Percentiles rank a stretch among this genome's conserved stretches.
These are phyloP conservation scores for Astyanax mexicanus DNA, from an alignment of 2,797 vertebrate genomes.

Conservation along the genomic window DNA sequence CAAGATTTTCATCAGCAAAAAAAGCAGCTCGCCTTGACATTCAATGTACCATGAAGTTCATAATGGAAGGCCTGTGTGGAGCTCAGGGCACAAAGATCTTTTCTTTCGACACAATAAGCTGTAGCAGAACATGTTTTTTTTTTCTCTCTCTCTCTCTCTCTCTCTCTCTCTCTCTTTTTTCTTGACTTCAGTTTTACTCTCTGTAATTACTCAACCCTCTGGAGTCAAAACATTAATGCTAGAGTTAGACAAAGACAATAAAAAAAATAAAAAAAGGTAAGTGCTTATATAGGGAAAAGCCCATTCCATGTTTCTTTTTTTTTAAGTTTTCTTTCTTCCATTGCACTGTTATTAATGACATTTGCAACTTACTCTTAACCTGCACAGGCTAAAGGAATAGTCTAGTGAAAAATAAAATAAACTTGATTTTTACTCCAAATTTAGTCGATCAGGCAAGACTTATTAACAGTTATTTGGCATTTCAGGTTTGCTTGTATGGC, in stretches of 20 bases:
- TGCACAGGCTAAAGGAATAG: background rate
- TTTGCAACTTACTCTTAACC: background rate
- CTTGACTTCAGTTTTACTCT: no score
- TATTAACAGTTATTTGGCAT: no score
- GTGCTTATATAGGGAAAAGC: constrained; percentile 7
- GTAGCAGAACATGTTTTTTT: background rate
- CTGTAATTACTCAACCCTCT: background rate
- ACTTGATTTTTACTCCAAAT: no score
- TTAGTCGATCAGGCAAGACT: no score
- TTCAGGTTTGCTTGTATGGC: no score
- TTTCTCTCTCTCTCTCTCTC: no score
- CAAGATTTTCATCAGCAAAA: constrained; percentile 15
- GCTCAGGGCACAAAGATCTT: background rate
- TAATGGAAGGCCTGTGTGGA: background rate
- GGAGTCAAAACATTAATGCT: background rate
- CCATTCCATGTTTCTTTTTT: no score
- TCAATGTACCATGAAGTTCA: background rate
- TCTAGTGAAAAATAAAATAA: no score
- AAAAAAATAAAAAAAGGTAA: background rate
- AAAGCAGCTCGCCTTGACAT: constrained; percentile 9
- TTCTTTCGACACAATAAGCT: no score
- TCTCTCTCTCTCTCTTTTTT: no score
- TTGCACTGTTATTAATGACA: background rate
- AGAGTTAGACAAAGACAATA: no score
- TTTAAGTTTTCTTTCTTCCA: background rate